Base-by-base conservation (phyloP, 92 coral and sea anemone species). In the Epizoanthus ramosus region DNA sequence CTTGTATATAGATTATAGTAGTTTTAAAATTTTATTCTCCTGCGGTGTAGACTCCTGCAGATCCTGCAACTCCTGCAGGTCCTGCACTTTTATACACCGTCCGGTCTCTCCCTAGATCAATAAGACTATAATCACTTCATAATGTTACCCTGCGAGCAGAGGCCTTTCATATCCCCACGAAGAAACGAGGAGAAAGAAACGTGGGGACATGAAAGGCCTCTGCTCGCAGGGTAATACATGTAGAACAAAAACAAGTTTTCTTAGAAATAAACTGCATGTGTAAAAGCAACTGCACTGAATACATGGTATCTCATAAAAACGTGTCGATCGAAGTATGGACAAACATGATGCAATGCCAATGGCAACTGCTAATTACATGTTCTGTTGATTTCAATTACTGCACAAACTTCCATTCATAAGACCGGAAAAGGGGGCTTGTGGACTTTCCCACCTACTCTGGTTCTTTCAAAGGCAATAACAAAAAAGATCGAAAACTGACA, bases 401-500 rank as follows among this genome's bases (percentile, higher is more conserved):
- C 63, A 61, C 3, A 61, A 61, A 61, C 67, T 24, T 61, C 12
- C 67, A 61, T 61, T 61, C 67, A 61, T 3, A 7, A 60, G 66
- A 60, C 28, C 66, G 66, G 66, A 60, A 60, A 60, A 60, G 22
- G 66, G 22, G 66, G 66, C 66, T 60, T 60, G 66, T 60, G 66
- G 9, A 19, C 22, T 60, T 60, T 60, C 66, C 9, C 66, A 60
- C 66, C 15, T 60, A 2, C 24, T 60, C 66, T 60, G 66, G 4
- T 60, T 60, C 17, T 60, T 60, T 57, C 63, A 57, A 57, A 57
- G 18, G 63, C 63, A 21, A 21, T 57, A 57, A 57, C 63, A 4
- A 57, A 57, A 57, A 57, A 57, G 4, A 57, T 3, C 63, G 63
- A 57, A 57, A 57, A 57, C 63, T 57, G 63, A 57, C 63, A 57